A percentile compares a stretch with the other conserved stretches of the same genome.
Evolutionary conservation across 2,888 invertebrate species (phyloP).

Genomic region (Drosophila prostipennis): DNA sequence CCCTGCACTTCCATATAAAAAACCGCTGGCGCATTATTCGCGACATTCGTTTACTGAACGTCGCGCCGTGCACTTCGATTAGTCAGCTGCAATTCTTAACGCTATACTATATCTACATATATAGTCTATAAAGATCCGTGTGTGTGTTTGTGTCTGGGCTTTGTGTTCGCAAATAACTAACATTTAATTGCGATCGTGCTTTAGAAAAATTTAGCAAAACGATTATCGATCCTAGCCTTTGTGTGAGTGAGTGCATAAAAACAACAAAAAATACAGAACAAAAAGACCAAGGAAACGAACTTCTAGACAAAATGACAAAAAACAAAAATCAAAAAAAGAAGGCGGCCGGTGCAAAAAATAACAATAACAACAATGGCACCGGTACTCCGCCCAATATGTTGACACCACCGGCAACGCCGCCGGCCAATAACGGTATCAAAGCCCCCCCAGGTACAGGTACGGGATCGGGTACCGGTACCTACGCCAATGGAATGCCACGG

Average conservation of each 20-base stretch:
- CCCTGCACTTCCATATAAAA: conserved; percentile 7
- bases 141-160: conserved; percentile 25
- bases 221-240: not conserved
- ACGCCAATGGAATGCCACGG: conserved; percentile 32
- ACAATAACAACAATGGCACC: conserved; percentile 37
- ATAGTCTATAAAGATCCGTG: not conserved
- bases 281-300: not conserved
- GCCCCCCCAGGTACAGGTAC: not conserved
- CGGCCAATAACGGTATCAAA: conserved; percentile 16
- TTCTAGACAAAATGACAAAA: conserved; percentile 52
- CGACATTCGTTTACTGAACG: conserved; percentile 10
- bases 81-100: conserved; percentile 3
- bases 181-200: conserved; percentile 37
- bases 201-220: conserved; percentile 1
- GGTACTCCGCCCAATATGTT: conserved; percentile 9
- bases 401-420: conserved; percentile 53
- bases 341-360: conserved; percentile 1
- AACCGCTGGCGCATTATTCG: not conserved
- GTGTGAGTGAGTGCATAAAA: not conserved
- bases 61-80: conserved; percentile 12
- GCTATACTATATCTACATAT: not conserved
- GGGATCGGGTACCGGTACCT: not conserved
- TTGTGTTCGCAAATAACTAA: conserved; percentile 22
- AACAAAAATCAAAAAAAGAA: conserved; percentile 56
- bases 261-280: conserved; percentile 1